phyloP scores from a whole-genome alignment of 2,888 invertebrate species.

The Parnassius mnemosyne region DNA sequence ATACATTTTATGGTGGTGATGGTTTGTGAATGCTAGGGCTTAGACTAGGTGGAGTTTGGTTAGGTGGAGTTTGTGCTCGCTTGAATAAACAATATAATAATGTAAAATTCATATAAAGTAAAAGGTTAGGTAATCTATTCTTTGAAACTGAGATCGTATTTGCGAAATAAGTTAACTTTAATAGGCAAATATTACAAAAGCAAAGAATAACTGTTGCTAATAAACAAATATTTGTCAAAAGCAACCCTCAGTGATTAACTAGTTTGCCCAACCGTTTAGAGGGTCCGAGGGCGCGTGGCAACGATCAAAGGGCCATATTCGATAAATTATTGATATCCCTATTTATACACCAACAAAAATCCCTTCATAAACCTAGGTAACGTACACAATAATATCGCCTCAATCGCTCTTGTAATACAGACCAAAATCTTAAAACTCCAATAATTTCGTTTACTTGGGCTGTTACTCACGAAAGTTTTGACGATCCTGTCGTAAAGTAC shows the following conservation, averaged over 20 bases:
- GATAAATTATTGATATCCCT: conserved; percentile 30
- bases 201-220: conserved; percentile 6
- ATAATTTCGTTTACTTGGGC: not conserved
- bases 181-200: not conserved
- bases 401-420: not conserved
- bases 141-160: no score
- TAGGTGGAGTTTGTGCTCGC: no score
- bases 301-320: conserved; percentile 33
- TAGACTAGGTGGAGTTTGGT: no score
- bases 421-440: not conserved
- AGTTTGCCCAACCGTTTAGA: conserved; percentile 34
- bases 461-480: not conserved
- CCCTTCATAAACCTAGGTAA: not conserved
- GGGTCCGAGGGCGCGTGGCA: conserved; percentile 39
- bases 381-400: not conserved
- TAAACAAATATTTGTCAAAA: conserved; percentile 32
- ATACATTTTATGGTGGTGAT: no score
- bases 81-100: no score
- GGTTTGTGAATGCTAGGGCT: no score
- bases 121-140: no score
- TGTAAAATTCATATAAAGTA: no score
- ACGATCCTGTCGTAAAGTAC: not conserved
- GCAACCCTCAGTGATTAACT: conserved; percentile 28
- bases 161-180: no score
- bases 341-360: conserved; percentile 12